Evolutionary conservation across 2,888 invertebrate genomes (phyloP), one percentile per base, ranked within the genome.

Genomic region (Dynastes maya): DNA sequence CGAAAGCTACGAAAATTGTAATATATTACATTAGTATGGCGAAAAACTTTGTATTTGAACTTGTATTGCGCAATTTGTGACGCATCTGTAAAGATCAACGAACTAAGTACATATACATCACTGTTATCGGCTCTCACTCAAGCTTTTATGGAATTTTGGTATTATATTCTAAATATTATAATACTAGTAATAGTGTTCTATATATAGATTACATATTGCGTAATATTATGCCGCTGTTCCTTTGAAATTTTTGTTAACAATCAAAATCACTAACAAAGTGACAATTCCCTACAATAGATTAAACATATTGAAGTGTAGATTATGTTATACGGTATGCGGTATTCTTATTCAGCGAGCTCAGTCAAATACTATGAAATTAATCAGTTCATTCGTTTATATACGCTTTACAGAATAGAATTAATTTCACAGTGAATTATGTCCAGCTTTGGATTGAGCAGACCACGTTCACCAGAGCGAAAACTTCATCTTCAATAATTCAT

Each of bases 341-440:
- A 58, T 3, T 58, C 45, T 45, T 16, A 58, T 68, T 71, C 29
- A 71, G 55, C 32, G 55, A 71, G 32, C 55, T n/a, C 53, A 37
- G 32, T 37, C 70, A 55, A 53, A 71, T 71, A 71, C 71, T 58
- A 58, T 71, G 37, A 55, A 53, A 58, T 71, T 71, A 71, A 55
- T 58, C 58, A 58, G 71, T 71, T 16, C 58, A 71, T 71, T 71
- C 58, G 37, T 16, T 71, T 37, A 58, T 55, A 55, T 22, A 71
- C 37, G 55, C 9, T 58, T 29, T 71, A 71, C 16, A 58, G 37
- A 71, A 71, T 71, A 32, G 16, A 71, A 71, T 71, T 71, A 71
- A 71, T 71, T 71, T 71, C 71, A 71, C 71, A 71, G 71, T 71
- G 55, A 58, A 71, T 71, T 71, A 71, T 71, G 58, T 71, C n/a